phyloP scores from a whole-genome alignment of 2,888 invertebrate genomes.

The Drosophila anomalipes region DNA sequence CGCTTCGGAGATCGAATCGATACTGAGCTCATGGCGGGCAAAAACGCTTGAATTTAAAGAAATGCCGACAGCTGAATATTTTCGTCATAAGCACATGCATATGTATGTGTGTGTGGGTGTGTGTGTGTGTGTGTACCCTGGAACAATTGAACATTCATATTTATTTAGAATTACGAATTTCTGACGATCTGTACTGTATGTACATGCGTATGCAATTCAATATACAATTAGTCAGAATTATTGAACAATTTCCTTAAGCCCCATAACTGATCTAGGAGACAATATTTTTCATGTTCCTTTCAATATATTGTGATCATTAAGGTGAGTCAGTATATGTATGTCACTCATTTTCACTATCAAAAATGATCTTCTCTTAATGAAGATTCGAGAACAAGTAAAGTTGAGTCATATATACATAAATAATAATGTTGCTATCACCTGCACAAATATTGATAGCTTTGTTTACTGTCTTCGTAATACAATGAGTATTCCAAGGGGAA shows the following conservation, averaged over 20 bases:
- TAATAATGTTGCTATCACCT: conserved; percentile 1
- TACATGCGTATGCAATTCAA: not conserved
- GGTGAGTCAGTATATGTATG: not conserved
- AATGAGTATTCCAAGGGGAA: not conserved
- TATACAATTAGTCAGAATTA: too few relatives aligned
- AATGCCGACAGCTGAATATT: not conserved
- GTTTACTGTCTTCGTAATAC: not conserved
- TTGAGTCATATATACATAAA: not conserved
- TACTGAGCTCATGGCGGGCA: conserved; percentile 9
- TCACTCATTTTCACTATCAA: too few relatives aligned
- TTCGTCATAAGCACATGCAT: not conserved
- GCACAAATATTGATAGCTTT: not conserved
- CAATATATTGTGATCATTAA: not conserved
- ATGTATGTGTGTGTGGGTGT: not conserved
- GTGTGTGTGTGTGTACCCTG: not conserved
- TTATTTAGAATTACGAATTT: not conserved
- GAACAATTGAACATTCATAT: not conserved
- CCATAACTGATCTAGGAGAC: too few relatives aligned
- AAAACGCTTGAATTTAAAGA: conserved; percentile 7
- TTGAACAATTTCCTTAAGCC: not conserved
- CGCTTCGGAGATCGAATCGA: not conserved
- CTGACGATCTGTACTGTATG: not conserved
- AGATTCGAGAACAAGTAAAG: not conserved
- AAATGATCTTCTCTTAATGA: not conserved
- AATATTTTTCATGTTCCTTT: not conserved